These are phyloP conservation scores for Campaea margaritaria DNA, from an alignment of 2,888 invertebrate genomes.

Conservation along the genomic window DNA sequence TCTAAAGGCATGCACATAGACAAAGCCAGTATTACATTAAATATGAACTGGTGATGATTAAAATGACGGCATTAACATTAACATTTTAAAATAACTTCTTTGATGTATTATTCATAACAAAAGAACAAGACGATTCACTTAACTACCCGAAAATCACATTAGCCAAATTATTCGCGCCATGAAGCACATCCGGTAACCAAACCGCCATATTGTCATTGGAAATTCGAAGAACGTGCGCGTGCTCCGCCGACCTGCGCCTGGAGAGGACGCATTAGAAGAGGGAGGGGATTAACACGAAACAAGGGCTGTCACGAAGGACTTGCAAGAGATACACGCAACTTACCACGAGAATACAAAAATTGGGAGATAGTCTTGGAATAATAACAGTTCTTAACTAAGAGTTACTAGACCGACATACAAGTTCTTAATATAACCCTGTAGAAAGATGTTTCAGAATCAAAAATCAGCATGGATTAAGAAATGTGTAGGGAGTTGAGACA, in stretches of 20 bases:
- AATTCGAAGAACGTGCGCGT: constrained; percentile 64
- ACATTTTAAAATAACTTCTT: neutral
- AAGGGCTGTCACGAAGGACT: constrained; percentile 44
- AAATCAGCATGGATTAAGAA: no score
- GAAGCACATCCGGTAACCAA: constrained; percentile 64
- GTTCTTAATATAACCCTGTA: no score
- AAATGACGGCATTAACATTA: no score
- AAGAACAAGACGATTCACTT: constrained; percentile 30
- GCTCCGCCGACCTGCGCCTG: constrained; percentile 69
- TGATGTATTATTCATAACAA: constrained; percentile 3
- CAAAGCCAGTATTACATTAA: no score
- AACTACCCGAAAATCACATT: constrained; percentile 43
- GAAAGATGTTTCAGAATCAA: no score
- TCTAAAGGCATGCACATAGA: no score
- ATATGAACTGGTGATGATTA: no score
- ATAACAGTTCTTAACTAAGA: no score
- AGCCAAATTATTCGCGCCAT: constrained; percentile 53
- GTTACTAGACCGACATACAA: no score
- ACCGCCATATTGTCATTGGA: constrained; percentile 65
- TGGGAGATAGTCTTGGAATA: no score
- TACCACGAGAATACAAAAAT: no score
- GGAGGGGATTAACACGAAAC: constrained; percentile 41
- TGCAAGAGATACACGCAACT: no score
- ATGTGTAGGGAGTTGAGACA: neutral
- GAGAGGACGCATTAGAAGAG: constrained; percentile 51